These are phyloP conservation scores for Thaumetopoea pityocampa DNA, from an alignment of 1,140 invertebrate species.

Conservation along the genomic window DNA sequence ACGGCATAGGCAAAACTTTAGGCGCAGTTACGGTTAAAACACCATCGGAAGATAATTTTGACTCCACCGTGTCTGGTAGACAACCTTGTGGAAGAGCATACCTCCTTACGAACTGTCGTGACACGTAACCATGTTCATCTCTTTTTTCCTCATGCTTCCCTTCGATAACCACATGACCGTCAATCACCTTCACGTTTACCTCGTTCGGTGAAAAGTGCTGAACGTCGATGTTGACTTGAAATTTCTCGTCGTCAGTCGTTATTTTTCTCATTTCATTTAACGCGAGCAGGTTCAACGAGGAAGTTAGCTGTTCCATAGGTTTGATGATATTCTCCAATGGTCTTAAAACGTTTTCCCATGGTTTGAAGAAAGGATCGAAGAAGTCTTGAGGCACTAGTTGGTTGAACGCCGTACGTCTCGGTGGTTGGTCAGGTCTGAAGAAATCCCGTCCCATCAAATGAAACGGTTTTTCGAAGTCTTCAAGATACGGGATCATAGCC, in stretches of 20 bases:
- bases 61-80: slow-evolving; percentile 81
- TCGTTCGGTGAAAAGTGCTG: slow-evolving; percentile 91
- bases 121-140: slow-evolving; percentile 85
- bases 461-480: slow-evolving; percentile 43
- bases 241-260: slow-evolving; percentile 57
- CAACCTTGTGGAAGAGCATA: slow-evolving; percentile 84
- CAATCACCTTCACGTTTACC: slow-evolving; percentile 86
- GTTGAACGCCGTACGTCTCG: slow-evolving; percentile 24
- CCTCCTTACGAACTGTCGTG: slow-evolving; percentile 83
- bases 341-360: slow-evolving; percentile 30
- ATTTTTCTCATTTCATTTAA: slow-evolving; percentile 35
- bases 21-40: slow-evolving; percentile 82
- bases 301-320: slow-evolving; percentile 43
- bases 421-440: slow-evolving; percentile 29
- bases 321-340: slow-evolving; percentile 36
- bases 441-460: slow-evolving; percentile 35
- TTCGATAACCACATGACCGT: slow-evolving; percentile 81
- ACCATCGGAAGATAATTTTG: slow-evolving; percentile 85
- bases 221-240: slow-evolving; percentile 87
- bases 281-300: slow-evolving; percentile 38
- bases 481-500: slow-evolving; percentile 49
- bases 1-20: slow-evolving; percentile 58
- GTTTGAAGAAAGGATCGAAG: slow-evolving; percentile 27
- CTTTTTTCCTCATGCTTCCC: slow-evolving; percentile 86
- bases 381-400: slow-evolving; percentile 34